Base-by-base conservation (phyloP, 2,888 invertebrate species). In the Drosophila atroscutellata region DNA sequence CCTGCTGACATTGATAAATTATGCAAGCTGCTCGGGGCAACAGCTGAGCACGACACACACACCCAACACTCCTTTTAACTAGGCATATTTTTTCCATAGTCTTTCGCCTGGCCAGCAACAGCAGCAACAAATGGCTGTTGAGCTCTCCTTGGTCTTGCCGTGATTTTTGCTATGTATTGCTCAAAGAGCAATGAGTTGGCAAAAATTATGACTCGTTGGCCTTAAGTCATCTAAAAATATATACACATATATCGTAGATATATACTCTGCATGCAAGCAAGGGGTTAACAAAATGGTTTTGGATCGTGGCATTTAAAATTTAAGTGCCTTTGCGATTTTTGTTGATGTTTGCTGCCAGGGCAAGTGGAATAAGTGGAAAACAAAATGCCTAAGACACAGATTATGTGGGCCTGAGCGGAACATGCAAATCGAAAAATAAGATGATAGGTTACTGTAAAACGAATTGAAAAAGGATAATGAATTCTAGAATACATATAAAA, bases 1-100 rank as follows among this genome's bases (percentile, higher is more conserved):
- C 80, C 80, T 72, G 71, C 75, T 86, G 90, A 90, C 86, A 81
- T 83, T 86, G 90, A 86, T 90, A 86, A 86, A 86, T 86, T 86
- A 86, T 86, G 80, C 90, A 86, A 68, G 64, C 68, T 69, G 42
- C 75, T 56, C 30, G 37, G 65, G 66, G 61, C 78, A 75, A 68
- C 78, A 77, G 80, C 80, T 80, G 77, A 78, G 76, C 51, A 55
- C 51, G 49, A 64, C 42, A 37, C 20, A 58, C 45, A 51, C 18
- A 37, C 3, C 37, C 37, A 8, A n/a, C n/a, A 7, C 8, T n/a
- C 37, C 28, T 32, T 45, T 26, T 42, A 59, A 57, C 76, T 68
- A 65, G 58, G 50, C 50, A 61, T 63, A 54, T 55, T 24, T 55
- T 49, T n/a, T 30, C 13, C 18, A n/a, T 37, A 50, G 50, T 45